A percentile compares a stretch with the other conserved stretches of the same genome.
These are phyloP conservation scores for Nomada ruficornis DNA, from an alignment of 2,888 invertebrate genomes.

Conservation along the genomic window DNA sequence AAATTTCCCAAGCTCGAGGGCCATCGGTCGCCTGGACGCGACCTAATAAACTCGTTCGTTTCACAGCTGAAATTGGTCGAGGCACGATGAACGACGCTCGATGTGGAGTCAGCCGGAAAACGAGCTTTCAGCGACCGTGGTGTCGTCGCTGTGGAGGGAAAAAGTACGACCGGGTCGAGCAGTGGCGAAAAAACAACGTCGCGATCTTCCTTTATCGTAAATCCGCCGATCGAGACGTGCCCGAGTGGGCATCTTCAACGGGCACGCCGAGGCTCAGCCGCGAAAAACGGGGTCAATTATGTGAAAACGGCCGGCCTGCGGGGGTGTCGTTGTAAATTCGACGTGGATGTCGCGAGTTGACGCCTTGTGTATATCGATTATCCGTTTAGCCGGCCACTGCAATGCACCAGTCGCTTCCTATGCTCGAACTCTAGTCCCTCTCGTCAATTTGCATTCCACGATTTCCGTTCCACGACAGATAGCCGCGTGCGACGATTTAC, in stretches of 20 bases:
- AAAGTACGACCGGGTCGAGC: not conserved
- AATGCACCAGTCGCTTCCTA: constrained; percentile 78
- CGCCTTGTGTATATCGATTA: constrained; percentile 80
- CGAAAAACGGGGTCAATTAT: constrained; percentile 73
- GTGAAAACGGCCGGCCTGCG: constrained; percentile 57
- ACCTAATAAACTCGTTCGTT: constrained; percentile 56
- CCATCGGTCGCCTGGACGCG: constrained; percentile 39
- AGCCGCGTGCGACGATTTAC: constrained; percentile 68
- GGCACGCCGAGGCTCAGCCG: constrained; percentile 14
- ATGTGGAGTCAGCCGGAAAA: constrained; percentile 36
- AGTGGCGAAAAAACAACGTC: constrained; percentile 22
- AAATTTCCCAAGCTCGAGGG: constrained; percentile 6
- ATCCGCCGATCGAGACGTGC: constrained; percentile 71
- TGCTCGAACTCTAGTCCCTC: constrained; percentile 62
- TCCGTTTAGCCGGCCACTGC: constrained; percentile 79
- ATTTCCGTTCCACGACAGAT: constrained; percentile 65
- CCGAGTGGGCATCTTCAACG: constrained; percentile 65
- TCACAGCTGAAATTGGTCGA: constrained; percentile 23
- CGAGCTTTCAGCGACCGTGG: constrained; percentile 20
- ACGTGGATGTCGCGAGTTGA: constrained; percentile 73
- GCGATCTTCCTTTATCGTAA: constrained; percentile 69
- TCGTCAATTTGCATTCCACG: constrained; percentile 75
- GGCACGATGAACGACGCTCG: constrained; percentile 15
- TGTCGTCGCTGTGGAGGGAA: not conserved
- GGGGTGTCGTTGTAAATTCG: constrained; percentile 68